Conservation (phyloP, 2,888 invertebrate species). For the Papilio demoleus region DNA sequence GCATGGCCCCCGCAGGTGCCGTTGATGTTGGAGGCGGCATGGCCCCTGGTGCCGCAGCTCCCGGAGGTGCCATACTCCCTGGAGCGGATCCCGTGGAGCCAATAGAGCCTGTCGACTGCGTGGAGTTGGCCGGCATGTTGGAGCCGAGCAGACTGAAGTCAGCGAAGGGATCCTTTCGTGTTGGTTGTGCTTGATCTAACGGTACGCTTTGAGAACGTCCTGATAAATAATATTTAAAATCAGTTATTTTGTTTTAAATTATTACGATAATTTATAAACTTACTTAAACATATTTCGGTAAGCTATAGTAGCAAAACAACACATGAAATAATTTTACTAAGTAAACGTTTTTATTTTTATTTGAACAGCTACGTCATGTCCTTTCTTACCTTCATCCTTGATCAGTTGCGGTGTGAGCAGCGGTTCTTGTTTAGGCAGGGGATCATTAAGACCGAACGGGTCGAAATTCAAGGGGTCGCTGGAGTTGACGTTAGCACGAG, state of each 20-base stretch:
- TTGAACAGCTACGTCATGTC: no score
- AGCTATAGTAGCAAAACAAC: no score
- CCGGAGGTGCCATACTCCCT: conserved; percentile 3
- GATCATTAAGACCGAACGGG: conserved; percentile 85
- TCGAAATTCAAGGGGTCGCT: conserved; percentile 82
- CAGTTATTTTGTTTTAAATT: not conserved
- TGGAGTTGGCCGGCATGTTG: conserved; percentile 42
- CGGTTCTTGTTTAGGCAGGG: conserved; percentile 72
- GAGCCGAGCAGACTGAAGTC: conserved; percentile 83
- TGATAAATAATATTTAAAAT: conserved; percentile 42
- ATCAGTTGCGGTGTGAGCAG: conserved; percentile 66
- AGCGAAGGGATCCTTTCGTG: conserved; percentile 88
- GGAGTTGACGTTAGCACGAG: conserved; percentile 49
- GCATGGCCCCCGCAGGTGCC: conserved; percentile 29
- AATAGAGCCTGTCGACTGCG: conserved; percentile 37
- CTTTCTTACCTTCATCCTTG: conserved; percentile 66
- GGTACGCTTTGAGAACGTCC: conserved; percentile 71
- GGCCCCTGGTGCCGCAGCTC: conserved; percentile 3
- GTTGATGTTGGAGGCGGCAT: conserved; percentile 41
- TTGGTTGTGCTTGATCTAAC: conserved; percentile 74
- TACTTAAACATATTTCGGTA: no score
- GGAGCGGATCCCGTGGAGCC: conserved; percentile 28
- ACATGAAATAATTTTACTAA: no score
- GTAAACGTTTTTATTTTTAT: no score
- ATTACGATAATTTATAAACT: no score